phyloP scores from a whole-genome alignment of 2,113 vertebrate species.

The Conger conger region DNA sequence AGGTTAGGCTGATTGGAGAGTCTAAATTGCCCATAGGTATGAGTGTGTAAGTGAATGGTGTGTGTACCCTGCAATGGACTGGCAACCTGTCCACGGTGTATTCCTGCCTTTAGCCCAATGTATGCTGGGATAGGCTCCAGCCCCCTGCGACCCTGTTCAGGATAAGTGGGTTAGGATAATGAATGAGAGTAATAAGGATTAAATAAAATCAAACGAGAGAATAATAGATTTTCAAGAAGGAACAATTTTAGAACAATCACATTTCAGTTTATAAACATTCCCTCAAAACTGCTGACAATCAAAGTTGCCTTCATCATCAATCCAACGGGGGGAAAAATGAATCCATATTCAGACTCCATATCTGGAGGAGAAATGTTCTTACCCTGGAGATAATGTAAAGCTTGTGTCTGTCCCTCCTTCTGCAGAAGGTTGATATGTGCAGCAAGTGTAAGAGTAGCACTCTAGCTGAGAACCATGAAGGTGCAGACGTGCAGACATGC shows the following conservation, averaged over 20 bases:
- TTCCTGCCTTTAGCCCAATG: too few relatives aligned
- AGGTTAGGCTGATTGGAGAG: too few relatives aligned
- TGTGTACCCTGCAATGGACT: too few relatives aligned
- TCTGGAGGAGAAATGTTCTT: not conserved
- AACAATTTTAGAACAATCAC: not conserved
- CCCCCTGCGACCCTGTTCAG: too few relatives aligned
- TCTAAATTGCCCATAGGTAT: too few relatives aligned
- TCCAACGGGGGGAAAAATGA: not conserved
- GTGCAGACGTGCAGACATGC: constrained; percentile 32
- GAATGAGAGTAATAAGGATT: too few relatives aligned
- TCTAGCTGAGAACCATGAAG: constrained; percentile 34
- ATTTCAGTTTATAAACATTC: not conserved
- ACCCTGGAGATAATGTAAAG: constrained; percentile 5
- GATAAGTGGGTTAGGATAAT: too few relatives aligned
- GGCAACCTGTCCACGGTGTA: too few relatives aligned
- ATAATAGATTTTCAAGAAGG: not conserved
- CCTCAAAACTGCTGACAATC: not conserved
- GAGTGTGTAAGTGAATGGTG: too few relatives aligned
- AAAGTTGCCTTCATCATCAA: not conserved
- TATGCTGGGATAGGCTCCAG: too few relatives aligned
- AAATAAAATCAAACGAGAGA: not conserved
- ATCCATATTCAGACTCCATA: not conserved
- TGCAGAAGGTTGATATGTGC: not conserved
- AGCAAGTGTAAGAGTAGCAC: constrained; percentile 12
- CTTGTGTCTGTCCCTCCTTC: constrained; percentile 10